phyloP scores from a whole-genome alignment of 2,888 invertebrate species.

The Polydrusus cervinus region DNA sequence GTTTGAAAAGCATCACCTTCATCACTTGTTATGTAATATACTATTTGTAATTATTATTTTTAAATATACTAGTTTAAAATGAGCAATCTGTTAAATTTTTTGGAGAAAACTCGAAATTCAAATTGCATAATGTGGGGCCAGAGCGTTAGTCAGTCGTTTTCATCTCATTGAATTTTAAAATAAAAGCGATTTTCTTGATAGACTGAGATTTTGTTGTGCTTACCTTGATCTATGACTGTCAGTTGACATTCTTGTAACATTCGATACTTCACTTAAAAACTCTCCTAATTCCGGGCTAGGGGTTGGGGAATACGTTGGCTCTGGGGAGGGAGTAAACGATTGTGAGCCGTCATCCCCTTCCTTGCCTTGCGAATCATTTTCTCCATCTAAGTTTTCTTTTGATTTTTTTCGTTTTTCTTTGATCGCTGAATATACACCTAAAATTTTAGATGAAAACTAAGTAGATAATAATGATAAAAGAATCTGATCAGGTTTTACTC shows the following conservation, averaged over 20 bases:
- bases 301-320: constrained; percentile 61
- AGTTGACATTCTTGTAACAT: constrained; percentile 65
- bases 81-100: no score
- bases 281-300: constrained; percentile 67
- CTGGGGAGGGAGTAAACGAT: constrained; percentile 71
- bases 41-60: no score
- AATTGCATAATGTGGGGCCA: no score
- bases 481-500: not conserved
- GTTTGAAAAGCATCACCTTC: no score
- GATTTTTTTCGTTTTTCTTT: constrained; percentile 40
- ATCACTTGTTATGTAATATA: no score
- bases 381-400: constrained; percentile 28
- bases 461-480: not conserved
- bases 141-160: no score
- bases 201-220: constrained; percentile 21
- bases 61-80: no score
- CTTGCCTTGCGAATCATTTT: constrained; percentile 22
- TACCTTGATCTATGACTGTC: constrained; percentile 66
- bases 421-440: constrained; percentile 44
- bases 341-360: constrained; percentile 53
- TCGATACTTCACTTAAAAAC: constrained; percentile 65
- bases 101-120: no score
- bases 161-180: no score
- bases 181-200: no score
- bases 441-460: constrained; percentile 16